Evolutionary conservation across 2,888 invertebrate species (phyloP), one percentile per base, ranked within the genome.

Genomic region (Trichopria drosophilae): DNA sequence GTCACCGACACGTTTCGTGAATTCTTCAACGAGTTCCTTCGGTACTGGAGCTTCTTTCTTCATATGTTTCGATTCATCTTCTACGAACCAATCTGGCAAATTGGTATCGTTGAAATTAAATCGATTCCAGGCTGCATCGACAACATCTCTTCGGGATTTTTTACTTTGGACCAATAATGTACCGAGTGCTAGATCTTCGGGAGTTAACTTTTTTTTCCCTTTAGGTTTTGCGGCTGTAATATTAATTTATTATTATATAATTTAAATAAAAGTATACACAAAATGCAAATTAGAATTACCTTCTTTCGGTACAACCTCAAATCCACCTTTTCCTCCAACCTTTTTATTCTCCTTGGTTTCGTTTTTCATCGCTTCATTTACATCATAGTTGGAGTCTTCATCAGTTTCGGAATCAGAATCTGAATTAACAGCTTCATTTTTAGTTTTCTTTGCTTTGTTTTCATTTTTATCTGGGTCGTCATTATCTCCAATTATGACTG

Each of bases 71-170:
- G 86, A 83, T 75, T 99, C 99, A 65, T 99, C 98, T 51, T 91
- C 85, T 0, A 84, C 82, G 77, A 99, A 99, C 99, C 99, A 99
- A 63, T 90, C 89, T 0, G 99, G 99, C 37, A 99, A 79, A 71
- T 90, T 82, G 2, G 85, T 86, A 73, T 98, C 98, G 69, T 94
- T 93, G 71, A 92, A 94, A 3, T 90, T 85, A 72, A 91, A 97
- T 63, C 94, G 83, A 76, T 97, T 94, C 90, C 93, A 98, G 1
- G 88, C 93, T 40, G 84, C 86, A 71, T 98, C 97, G 7, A 88
- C 80, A 7, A 98, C 78, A 71, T 99, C 96, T 24, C 96, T 83
- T 66, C 90, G 90, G 10, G 87, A 83, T 77, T 96, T 98, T 73
- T 87, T 88, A 26, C 96, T 95, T 46, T 90, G 87, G 5, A 92